These are phyloP conservation scores for Poecilia latipinna DNA, from an alignment of 2,113 vertebrate genomes.

Conservation along the genomic window DNA sequence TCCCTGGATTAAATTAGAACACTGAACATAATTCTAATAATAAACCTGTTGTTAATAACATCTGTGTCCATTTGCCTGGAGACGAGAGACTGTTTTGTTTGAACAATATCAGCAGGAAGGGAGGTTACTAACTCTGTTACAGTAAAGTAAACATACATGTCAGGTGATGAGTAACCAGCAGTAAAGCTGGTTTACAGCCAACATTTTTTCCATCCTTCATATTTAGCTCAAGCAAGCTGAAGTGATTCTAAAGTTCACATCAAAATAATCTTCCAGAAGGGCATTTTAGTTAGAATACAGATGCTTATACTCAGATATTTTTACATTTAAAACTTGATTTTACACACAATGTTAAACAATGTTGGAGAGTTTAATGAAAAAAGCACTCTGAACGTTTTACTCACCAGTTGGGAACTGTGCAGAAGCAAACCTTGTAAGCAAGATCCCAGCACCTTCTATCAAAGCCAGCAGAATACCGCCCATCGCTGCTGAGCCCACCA, in stretches of 20 bases:
- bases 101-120: conserved; percentile 10
- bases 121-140: conserved; percentile 1
- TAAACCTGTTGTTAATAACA: neutral
- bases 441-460: conserved; percentile 95
- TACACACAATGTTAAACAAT: neutral
- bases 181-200: neutral
- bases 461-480: conserved; percentile 94
- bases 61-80: neutral
- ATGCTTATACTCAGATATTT: neutral
- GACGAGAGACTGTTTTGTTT: neutral
- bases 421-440: conserved; percentile 93
- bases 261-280: neutral
- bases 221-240: neutral
- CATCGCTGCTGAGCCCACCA: conserved; percentile 95
- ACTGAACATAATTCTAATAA: neutral
- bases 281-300: neutral
- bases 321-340: neutral
- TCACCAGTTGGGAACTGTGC: conserved; percentile 92
- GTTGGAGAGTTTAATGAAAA: neutral
- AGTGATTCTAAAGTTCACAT: neutral
- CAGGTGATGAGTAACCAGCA: conserved; percentile 1
- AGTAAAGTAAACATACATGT: conserved; percentile 23
- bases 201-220: neutral
- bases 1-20: neutral
- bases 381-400: conserved; percentile 33